Evolutionary conservation across 2,797 vertebrate genomes (phyloP).

Genomic region (Galagoides demidoff): DNA sequence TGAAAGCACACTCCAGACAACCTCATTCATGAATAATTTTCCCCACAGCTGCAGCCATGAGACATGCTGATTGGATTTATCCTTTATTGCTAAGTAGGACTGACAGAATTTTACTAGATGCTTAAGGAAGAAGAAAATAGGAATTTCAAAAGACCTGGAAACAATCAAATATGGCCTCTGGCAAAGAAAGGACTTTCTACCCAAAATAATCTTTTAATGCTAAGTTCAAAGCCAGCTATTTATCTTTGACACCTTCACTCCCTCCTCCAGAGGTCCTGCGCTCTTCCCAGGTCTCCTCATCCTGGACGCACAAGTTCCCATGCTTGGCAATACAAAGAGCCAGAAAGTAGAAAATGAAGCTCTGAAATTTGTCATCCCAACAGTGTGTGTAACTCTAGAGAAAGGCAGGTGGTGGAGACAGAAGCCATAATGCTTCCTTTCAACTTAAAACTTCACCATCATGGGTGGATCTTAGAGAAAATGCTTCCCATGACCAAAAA

Average conservation of each 20-base stretch:
- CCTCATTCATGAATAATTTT: neutral
- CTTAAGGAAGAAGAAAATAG: slow-evolving; percentile 61
- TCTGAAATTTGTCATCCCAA: slow-evolving; percentile 44
- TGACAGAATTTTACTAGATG: neutral
- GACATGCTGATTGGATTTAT: neutral
- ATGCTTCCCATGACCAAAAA: slow-evolving; percentile 43
- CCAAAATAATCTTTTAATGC: slow-evolving; percentile 27
- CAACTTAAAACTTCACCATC: slow-evolving; percentile 59
- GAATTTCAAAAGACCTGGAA: slow-evolving; percentile 56
- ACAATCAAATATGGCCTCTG: neutral
- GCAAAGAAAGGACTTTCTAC: slow-evolving; percentile 8
- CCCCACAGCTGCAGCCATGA: neutral
- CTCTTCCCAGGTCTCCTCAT: neutral
- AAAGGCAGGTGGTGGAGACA: slow-evolving; percentile 53
- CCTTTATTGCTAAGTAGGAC: neutral
- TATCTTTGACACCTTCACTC: neutral
- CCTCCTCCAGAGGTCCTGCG: neutral
- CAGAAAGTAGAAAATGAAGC: slow-evolving; percentile 61
- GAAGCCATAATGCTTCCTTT: slow-evolving; percentile 16
- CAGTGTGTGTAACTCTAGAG: slow-evolving; percentile 46
- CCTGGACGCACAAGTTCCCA: neutral
- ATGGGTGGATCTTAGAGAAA: slow-evolving; percentile 35
- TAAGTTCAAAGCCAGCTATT: slow-evolving; percentile 23
- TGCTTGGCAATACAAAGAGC: slow-evolving; percentile 14
- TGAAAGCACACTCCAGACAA: neutral